Evolutionary conservation across 1,140 invertebrate species (phyloP).

Genomic region (Streblospio benedicti): DNA sequence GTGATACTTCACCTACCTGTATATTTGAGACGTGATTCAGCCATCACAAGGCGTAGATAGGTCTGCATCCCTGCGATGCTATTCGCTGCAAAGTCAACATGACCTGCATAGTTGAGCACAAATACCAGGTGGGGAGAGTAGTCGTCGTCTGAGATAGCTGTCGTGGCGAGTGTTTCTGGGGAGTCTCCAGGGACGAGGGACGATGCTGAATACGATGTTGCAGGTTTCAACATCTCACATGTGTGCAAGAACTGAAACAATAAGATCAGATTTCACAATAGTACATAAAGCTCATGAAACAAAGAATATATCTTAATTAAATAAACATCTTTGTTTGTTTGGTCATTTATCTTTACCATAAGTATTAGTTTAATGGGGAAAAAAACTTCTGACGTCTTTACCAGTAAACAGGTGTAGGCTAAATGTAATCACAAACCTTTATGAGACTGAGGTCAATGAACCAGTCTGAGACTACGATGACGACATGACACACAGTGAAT

Average conservation of each 20-base stretch:
- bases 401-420: too few relatives aligned
- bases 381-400: too few relatives aligned
- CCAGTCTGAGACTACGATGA: constrained; percentile 78
- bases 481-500: constrained; percentile 78
- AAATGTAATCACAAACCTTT: constrained; percentile 47
- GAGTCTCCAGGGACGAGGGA: too few relatives aligned
- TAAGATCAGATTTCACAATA: constrained; percentile 15
- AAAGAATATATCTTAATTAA: too few relatives aligned
- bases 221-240: constrained; percentile 77
- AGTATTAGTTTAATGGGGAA: too few relatives aligned
- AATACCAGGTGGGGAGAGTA: too few relatives aligned
- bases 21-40: constrained; percentile 7
- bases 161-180: too few relatives aligned
- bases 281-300: not conserved
- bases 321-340: too few relatives aligned
- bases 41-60: constrained; percentile 2
- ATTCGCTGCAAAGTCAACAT: constrained; percentile 61
- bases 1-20: too few relatives aligned
- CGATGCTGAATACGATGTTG: too few relatives aligned
- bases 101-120: constrained; percentile 64
- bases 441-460: constrained; percentile 68
- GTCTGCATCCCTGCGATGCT: constrained; percentile 51
- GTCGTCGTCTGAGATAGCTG: too few relatives aligned
- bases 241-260: constrained; percentile 64
- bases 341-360: too few relatives aligned